Conservation (phyloP, 1,140 invertebrate genomes). For the Lutraria rhynchaena region DNA sequence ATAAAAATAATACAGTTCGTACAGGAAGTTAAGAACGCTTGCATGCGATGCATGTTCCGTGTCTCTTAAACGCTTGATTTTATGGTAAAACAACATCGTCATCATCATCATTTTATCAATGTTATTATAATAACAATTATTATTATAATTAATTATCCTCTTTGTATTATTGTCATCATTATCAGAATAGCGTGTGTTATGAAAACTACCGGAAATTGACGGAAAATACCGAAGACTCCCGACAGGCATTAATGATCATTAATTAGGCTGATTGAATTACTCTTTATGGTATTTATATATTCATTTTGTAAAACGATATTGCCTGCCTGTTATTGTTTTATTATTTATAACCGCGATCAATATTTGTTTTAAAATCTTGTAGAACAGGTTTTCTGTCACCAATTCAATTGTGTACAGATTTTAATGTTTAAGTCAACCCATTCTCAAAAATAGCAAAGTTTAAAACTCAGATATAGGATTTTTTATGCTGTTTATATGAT, state of each 20-base stretch:
- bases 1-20: too few species aligned
- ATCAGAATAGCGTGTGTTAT: not conserved
- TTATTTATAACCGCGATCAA: slow-evolving; percentile 1
- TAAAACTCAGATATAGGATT: not conserved
- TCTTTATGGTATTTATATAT: not conserved
- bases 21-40: too few species aligned
- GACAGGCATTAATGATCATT: not conserved
- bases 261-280: not conserved
- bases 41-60: too few species aligned
- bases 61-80: too few species aligned
- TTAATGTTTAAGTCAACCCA: not conserved
- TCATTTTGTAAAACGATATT: not conserved
- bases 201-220: not conserved
- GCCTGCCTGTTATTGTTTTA: not conserved
- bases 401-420: not conserved
- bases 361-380: not conserved
- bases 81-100: too few species aligned
- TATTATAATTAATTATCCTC: too few species aligned
- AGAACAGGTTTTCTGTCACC: not conserved
- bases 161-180: too few species aligned
- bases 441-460: not conserved
- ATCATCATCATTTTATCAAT: too few species aligned
- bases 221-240: not conserved
- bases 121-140: too few species aligned
- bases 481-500: not conserved